Conservation (phyloP, 2,797 vertebrate genomes). For the Onychomys arenicola region DNA sequence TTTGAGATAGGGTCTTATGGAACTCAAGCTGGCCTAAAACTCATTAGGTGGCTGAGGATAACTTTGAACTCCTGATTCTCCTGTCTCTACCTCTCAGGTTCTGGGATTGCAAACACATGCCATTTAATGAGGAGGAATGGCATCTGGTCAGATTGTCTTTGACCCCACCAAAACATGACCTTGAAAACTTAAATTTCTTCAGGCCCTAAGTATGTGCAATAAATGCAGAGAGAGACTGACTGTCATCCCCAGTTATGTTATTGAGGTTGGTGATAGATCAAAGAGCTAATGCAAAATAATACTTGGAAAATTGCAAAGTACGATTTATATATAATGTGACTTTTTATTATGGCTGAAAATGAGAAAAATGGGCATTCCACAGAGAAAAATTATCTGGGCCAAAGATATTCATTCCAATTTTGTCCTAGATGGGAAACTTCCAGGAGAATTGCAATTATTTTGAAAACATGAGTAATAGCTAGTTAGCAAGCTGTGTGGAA, state of each 20-base stretch:
- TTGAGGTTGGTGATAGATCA: background rate
- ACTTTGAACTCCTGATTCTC: background rate
- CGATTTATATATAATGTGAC: constrained; percentile 36
- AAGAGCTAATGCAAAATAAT: constrained; percentile 55
- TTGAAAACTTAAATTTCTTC: constrained; percentile 5
- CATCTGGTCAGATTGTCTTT: background rate
- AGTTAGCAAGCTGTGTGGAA: background rate
- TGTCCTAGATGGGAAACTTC: constrained; percentile 22
- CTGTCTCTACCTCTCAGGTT: background rate
- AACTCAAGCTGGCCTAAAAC: background rate
- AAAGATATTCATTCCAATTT: constrained; percentile 59
- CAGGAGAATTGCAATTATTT: constrained; percentile 55
- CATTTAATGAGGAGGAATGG: background rate
- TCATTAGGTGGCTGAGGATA: background rate
- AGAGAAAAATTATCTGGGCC: constrained; percentile 50
- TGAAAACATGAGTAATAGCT: constrained; percentile 40
- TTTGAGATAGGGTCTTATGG: background rate
- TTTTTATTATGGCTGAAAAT: constrained; percentile 65
- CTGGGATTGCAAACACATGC: background rate
- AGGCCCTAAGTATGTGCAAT: background rate
- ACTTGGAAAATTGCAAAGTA: constrained; percentile 56
- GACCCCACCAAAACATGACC: background rate
- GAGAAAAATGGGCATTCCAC: constrained; percentile 24
- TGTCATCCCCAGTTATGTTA: background rate
- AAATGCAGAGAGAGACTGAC: background rate